Base-by-base conservation (phyloP, 2,797 vertebrate species). In the Microhierax caerulescens region DNA sequence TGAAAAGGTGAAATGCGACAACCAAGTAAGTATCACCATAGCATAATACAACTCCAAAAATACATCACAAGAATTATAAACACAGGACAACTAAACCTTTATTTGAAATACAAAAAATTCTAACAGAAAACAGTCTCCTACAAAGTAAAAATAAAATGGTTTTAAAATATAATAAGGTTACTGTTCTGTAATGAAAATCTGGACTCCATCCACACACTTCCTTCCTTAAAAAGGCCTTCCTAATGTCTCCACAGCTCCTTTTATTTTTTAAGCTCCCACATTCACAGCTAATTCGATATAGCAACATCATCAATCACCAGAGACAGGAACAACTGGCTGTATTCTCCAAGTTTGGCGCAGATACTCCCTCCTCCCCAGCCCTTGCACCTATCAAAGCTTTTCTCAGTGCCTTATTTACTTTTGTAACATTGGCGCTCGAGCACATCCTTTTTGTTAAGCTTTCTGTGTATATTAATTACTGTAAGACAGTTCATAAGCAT, bases 271-370 rank as follows among this genome's bases (percentile, higher is more conserved):
- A 98, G 70, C 97, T 97, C 95, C 73, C 96, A 96, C 98, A 97
- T 97, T 98, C 97, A 98, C 97, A 98, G 98, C 96, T 98, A 98
- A 98, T 98, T 98, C 85, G 97, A 98, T 97, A 98, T 70, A 89
- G 90, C 97, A 98, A 98, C 98, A 98, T 97, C 97, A 98, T 98
- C 97, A 98, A 98, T 98, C 98, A 98, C 93, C 9, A 86, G 74
- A 94, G 98, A 98, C 97, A 96, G 97, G 86, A 92, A 93, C 73
- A 90, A 96, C 92, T 80, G 89, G 53, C 67, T 75, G 67, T 85
- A 80, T 80, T 94, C 90, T 95, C 69, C 50, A 59, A 85, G 95
- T 68, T 75, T 91, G 86, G 94, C 83, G 85, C 94, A 54, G 61
- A 67, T 39, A 47, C 45, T 83, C 80, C 57, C 64, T 82, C 47